Evolutionary conservation across 2,113 vertebrate genomes (phyloP), one percentile per base, ranked within the genome.

Genomic region (Anas platyrhynchos): DNA sequence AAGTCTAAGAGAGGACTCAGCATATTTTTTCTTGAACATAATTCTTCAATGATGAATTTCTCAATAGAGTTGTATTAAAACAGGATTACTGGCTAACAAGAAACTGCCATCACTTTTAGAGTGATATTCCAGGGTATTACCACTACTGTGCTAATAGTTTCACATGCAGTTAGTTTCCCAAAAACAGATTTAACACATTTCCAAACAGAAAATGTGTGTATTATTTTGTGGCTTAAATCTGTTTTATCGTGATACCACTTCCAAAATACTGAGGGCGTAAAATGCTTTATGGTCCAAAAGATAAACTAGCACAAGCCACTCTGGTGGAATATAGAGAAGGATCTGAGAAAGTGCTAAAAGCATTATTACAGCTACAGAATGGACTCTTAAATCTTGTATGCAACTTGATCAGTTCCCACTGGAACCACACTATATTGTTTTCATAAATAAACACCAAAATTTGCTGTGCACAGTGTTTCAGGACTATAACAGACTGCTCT

Each of bases 351-450:
- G 93, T 95, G 82, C 89, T 97, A 94, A 96, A 94, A 94, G 87
- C 85, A 50, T 88, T 89, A 91, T 95, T 95, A 86, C 86, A 89
- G 89, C 94, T 87, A 34, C 79, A 86, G 88, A 94, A 94, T 69
- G 72, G 87, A 89, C 85, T 88, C 44, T 21, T 96, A 93, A 96
- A 97, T 96, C 94, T 95, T 96, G 95, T 85, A 93, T 92, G 95
- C 89, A 91, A 94, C 94, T 96, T 90, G 92, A 95, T 92, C 92
- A 41, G 86, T 86, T 93, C 94, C 93, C 82, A 25, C 67, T 91
- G 86, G 88, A 95, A 85, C 77, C 55, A 82, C 74, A 31, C 55
- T 66, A 62, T 65, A 91, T 88, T 91, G 85, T 88, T 94, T 96
- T 92, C 89, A 88, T 94, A 95, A 94, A 92, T 86, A 95, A 95